Base-by-base conservation (phyloP, 2,113 vertebrate species). In the Argyrosomus japonicus region DNA sequence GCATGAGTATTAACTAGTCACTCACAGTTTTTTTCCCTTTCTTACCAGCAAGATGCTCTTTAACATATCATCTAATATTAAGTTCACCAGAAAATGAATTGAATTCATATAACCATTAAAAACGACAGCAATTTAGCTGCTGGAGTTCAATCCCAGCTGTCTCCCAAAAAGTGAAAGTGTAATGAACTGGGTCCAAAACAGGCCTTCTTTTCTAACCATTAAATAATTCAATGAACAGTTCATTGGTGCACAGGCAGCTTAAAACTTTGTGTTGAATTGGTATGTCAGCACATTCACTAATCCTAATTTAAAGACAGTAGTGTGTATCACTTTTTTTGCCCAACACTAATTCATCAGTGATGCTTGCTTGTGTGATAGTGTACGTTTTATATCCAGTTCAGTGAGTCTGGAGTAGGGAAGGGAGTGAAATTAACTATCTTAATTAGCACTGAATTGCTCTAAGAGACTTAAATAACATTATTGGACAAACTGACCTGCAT, bases 401-500 rank as follows among this genome's bases (percentile, higher is more conserved):
- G 19, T 80, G 45, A 43, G 53, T 61, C 58, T 54, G 23, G 11
- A 71, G 40, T 9, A 64, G 13, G 6, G 14, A 40, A 54, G 43
- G 21, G 53, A 75, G 62, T 82, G 75, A 32, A 79, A 75, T 86
- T 63, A 54, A 36, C 70, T 32, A 5, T 50, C 64, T 78, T 79
- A 81, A 81, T 86, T 83, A 60, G 63, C 47, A 50, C 69, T 56
- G 48, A 87, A 84, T 90, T 79, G 87, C 81, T 77, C 58, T 79
- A 83, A 78, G 57, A 84, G 72, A 63, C 62, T 84, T 64, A 72
- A 62, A 80, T 77, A 83, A 82, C 79, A 77, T 65, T 68, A 81
- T 36, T 70, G 83, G 54, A 78, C 58, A 74, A 82, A 88, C 29
- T 84, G 82, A 81, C 67, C 82, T 62, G 53, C 58, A 70, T 79